A percentile compares a stretch with the other conserved stretches of the same genome.
Evolutionary conservation across 2,113 vertebrate species (phyloP).

Genomic region (Nestor notabilis): DNA sequence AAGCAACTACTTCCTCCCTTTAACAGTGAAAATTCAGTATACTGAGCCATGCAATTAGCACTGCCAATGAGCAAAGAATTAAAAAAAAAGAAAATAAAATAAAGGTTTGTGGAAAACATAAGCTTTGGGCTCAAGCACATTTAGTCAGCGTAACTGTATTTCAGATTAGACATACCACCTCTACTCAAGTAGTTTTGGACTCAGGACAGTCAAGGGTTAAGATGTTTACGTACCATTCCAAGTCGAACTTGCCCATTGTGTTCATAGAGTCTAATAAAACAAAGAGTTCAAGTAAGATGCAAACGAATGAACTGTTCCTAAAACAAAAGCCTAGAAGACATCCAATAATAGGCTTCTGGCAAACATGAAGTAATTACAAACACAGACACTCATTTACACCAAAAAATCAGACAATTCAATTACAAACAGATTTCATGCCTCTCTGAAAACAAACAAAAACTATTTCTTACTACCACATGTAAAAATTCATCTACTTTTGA

Average conservation of each 20-base stretch:
- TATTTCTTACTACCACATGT: background rate
- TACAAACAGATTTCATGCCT: background rate
- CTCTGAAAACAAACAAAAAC: background rate
- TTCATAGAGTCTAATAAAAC: constrained; percentile 81
- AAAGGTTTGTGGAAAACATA: background rate
- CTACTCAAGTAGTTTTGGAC: background rate
- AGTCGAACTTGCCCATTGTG: constrained; percentile 93
- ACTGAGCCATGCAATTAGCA: background rate
- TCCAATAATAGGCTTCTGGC: background rate
- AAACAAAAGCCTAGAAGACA: background rate
- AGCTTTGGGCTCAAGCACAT: background rate
- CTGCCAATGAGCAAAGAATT: background rate
- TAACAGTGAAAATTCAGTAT: background rate
- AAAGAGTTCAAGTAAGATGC: constrained; percentile 28
- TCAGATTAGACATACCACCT: background rate
- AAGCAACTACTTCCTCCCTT: background rate
- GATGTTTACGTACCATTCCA: constrained; percentile 87
- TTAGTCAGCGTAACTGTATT: background rate
- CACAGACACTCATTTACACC: background rate
- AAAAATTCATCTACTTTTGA: background rate
- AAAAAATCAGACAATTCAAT: background rate
- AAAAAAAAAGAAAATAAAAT: background rate
- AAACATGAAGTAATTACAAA: background rate
- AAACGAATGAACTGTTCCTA: background rate
- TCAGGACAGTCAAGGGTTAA: background rate